Conservation (phyloP, 2,888 invertebrate genomes). For the Pandemis corylana region DNA sequence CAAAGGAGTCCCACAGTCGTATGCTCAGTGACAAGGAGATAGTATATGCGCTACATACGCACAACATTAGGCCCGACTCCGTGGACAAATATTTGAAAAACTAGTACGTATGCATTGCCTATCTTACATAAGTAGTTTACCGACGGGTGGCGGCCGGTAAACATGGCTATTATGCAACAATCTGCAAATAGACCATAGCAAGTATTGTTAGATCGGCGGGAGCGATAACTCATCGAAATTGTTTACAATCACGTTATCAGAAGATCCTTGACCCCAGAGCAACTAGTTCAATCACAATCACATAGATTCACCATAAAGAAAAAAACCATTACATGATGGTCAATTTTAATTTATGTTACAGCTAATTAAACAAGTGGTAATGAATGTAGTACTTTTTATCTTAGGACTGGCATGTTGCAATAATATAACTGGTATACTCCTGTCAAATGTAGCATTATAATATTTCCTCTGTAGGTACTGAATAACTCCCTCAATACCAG, state of each 20-base stretch:
- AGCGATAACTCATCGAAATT: conserved; percentile 44
- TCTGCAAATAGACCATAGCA: conserved; percentile 67
- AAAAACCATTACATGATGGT: background rate
- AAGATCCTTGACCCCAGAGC: conserved; percentile 56
- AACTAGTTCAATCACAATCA: conserved; percentile 1
- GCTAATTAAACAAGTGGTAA: background rate
- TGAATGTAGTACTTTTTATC: background rate
- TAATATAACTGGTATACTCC: background rate
- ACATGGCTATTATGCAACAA: conserved; percentile 72
- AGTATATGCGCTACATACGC: conserved; percentile 97
- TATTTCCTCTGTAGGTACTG: no score
- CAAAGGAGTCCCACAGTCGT: conserved; percentile 98
- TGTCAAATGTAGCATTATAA: background rate
- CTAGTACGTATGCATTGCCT: conserved; percentile 89
- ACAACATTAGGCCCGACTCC: conserved; percentile 96
- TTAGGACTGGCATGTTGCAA: background rate
- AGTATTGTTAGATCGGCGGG: conserved; percentile 44
- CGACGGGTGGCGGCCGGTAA: conserved; percentile 47
- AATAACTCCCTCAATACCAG: no score
- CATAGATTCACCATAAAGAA: conserved; percentile 22
- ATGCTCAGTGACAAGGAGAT: conserved; percentile 98
- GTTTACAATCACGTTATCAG: conserved; percentile 55
- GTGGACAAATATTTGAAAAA: conserved; percentile 94
- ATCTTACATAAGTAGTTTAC: conserved; percentile 49
- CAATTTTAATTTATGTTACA: background rate